Conservation (phyloP, 2,888 invertebrate species). For the Cephonodes hylas region DNA sequence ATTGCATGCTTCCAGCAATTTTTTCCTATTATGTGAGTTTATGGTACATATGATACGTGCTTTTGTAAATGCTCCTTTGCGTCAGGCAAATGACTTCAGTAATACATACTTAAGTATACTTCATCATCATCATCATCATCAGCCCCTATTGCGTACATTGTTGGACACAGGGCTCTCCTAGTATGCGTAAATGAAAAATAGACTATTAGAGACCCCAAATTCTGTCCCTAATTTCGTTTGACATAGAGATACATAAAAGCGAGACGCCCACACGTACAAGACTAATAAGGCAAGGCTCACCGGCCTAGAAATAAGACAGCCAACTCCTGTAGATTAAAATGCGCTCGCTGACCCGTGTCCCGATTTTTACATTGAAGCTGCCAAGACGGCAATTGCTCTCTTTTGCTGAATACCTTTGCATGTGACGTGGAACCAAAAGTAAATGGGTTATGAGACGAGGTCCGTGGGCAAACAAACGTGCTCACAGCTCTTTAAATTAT, state of each 20-base stretch:
- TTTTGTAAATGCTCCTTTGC: no score
- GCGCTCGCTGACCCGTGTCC: not conserved
- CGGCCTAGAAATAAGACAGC: not conserved
- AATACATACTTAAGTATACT: no score
- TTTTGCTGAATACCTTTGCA: not conserved
- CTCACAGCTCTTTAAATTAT: not conserved
- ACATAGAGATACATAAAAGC: not conserved
- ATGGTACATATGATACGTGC: no score
- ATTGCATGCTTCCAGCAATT: no score
- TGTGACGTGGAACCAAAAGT: not conserved
- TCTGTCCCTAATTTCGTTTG: no score
- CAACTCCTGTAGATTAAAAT: not conserved
- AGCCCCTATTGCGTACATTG: no score
- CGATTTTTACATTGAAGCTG: not conserved
- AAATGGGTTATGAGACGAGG: not conserved
- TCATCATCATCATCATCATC: no score
- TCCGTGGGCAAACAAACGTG: not conserved
- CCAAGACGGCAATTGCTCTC: slow-evolving; percentile 7
- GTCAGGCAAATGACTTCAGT: no score
- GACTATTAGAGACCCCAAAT: no score
- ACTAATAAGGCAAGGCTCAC: not conserved
- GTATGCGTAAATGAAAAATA: no score
- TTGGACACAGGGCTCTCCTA: no score
- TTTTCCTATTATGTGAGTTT: no score
- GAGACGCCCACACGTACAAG: not conserved